phyloP scores from a whole-genome alignment of 2,888 invertebrate species.

The Prosopocoilus inquinatus region DNA sequence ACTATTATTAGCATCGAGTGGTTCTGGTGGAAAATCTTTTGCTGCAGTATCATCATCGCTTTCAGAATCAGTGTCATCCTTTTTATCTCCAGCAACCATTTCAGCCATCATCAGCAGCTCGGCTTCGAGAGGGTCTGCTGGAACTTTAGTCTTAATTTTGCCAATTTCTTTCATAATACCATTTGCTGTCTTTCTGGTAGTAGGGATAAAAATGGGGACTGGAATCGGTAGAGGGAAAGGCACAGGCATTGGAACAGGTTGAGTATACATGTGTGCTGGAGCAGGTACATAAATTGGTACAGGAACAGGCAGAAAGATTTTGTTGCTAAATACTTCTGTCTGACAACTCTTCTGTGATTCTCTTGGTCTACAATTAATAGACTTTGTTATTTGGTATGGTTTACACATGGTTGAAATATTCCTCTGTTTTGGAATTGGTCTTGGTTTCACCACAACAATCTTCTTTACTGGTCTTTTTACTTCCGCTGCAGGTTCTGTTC shows the following conservation, averaged over 20 bases:
- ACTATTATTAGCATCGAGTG: slow-evolving; percentile 49
- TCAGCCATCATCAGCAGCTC: slow-evolving; percentile 89
- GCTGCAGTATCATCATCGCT: slow-evolving; percentile 20
- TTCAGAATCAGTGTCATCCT: slow-evolving; percentile 56
- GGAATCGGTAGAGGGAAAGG: slow-evolving; percentile 82
- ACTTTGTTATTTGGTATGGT: slow-evolving; percentile 70
- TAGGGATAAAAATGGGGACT: slow-evolving; percentile 83
- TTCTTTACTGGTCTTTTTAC: slow-evolving; percentile 51
- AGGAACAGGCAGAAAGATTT: slow-evolving; percentile 57
- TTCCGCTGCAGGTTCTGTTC: neutral
- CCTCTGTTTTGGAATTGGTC: slow-evolving; percentile 67
- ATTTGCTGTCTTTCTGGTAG: slow-evolving; percentile 74
- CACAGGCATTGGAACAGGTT: slow-evolving; percentile 76
- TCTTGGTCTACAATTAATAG: slow-evolving; percentile 72
- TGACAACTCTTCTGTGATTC: slow-evolving; percentile 66
- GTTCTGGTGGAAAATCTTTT: slow-evolving; percentile 12
- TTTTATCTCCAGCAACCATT: slow-evolving; percentile 80
- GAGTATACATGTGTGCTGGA: slow-evolving; percentile 79
- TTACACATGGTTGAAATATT: slow-evolving; percentile 76
- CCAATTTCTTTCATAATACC: slow-evolving; percentile 82
- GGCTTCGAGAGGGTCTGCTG: slow-evolving; percentile 83
- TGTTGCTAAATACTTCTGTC: slow-evolving; percentile 57
- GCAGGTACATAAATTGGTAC: slow-evolving; percentile 82
- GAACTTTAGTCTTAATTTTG: slow-evolving; percentile 81
- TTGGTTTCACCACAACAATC: slow-evolving; percentile 74